Evolutionary conservation across 1,140 invertebrate species (phyloP), one percentile per base, ranked within the genome.

Genomic region (Sesamia nonagrioides): DNA sequence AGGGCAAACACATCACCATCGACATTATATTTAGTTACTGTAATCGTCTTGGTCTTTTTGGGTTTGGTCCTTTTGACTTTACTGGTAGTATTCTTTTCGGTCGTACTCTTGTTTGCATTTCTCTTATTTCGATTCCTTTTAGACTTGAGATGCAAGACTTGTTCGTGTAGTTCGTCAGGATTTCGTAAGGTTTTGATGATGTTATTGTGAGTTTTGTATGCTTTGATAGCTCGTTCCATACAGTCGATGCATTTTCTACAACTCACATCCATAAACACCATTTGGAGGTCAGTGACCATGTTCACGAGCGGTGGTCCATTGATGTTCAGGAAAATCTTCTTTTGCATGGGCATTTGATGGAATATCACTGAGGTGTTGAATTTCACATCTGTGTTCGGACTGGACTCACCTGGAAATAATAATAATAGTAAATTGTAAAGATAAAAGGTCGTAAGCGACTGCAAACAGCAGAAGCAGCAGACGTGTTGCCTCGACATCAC

Each of bases 201-300:
- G 35, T 86, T 68, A 42, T 50, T 72, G 4, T 84, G 82, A 27
- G 77, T 7, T 78, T 81, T 91, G 37, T 87, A 82, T 6, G 88
- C 84, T 71, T 82, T 88, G n/a, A 91, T 81, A n/a, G 84, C 84
- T 82, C 83, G 72, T 77, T 89, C 86, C 88, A 91, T 92, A 63
- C 91, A 92, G 50, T 61, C 77, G 17, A 77, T 68, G 42, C 90
- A 92, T 27, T 78, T 69, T 37, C 74, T 81, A 61, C 91, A 92
- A 48, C 17, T 52, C 0, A 81, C 60, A 58, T 89, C 89, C 63
- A 77, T 83, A 61, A 88, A 91, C 13, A 90, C 82, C 3, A 79
- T 75, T 61, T 89, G 87, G 13, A 90, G 37, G 27, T 88, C 84
- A 52, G 54, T 89, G 7, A 78, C 40, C 18, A 86, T 85, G 40